Evolutionary conservation across 2,113 vertebrate genomes (phyloP).

Genomic region (Neodon shergylaensis): DNA sequence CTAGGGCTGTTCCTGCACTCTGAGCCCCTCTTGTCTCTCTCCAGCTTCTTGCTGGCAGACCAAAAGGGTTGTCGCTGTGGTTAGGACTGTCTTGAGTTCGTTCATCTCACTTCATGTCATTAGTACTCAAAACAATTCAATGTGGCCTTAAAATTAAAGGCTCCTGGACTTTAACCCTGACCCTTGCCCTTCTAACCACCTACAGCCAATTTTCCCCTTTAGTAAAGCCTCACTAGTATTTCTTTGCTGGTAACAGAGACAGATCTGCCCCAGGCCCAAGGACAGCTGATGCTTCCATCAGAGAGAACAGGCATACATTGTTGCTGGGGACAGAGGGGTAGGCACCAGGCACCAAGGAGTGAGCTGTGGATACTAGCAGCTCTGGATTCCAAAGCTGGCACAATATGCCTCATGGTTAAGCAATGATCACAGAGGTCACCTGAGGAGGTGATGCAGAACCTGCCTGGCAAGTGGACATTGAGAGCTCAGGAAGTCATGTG

Average conservation of each 20-base stretch:
- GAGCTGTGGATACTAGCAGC: rapidly evolving
- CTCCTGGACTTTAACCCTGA: neutral
- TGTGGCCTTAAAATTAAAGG: neutral
- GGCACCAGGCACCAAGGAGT: neutral
- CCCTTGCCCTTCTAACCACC: neutral
- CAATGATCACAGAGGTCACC: neutral
- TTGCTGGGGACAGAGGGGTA: too few relatives aligned
- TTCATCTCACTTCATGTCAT: neutral
- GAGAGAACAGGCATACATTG: neutral
- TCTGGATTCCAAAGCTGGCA: neutral
- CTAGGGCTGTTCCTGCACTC: neutral
- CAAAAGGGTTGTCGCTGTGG: too few relatives aligned
- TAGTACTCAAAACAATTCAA: neutral
- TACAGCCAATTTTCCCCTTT: neutral
- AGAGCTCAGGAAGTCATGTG: neutral
- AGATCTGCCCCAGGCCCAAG: neutral
- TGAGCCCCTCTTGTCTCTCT: neutral
- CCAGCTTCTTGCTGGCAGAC: neutral
- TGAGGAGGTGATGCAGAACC: neutral
- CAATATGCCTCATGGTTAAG: neutral
- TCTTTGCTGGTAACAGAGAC: neutral
- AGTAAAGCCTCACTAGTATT: neutral
- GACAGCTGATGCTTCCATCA: neutral
- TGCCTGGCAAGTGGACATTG: neutral
- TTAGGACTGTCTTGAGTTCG: neutral